A percentile compares a stretch with the other conserved stretches of the same genome.
phyloP scores from a whole-genome alignment of 2,113 vertebrate genomes.

The Phocoena sinus region DNA sequence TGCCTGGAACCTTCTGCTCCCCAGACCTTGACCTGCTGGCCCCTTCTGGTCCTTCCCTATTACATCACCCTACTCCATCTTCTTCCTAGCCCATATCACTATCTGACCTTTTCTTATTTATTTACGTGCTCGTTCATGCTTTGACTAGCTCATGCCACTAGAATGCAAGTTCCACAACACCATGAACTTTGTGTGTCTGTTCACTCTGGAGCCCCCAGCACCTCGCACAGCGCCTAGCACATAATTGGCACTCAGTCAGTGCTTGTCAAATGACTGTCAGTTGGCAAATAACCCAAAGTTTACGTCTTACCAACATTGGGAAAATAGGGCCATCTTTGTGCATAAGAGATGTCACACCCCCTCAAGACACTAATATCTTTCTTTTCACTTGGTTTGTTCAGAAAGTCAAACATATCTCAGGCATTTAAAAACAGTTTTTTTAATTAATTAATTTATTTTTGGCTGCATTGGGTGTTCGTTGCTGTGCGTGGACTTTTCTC shows the following conservation, averaged over 20 bases:
- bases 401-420: background rate
- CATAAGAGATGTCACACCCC: background rate
- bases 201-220: too few species aligned
- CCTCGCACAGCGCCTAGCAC: accelerated
- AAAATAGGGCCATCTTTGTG: background rate
- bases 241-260: background rate
- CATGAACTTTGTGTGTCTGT: background rate
- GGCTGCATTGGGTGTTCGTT: too few species aligned
- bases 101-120: background rate
- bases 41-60: background rate
- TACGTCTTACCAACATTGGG: background rate
- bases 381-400: background rate
- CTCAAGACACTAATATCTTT: background rate
- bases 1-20: background rate
- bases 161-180: background rate
- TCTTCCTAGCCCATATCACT: background rate
- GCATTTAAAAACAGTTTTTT: background rate
- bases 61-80: accelerated
- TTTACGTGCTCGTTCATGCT: background rate
- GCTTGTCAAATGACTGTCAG: too few species aligned
- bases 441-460: too few species aligned
- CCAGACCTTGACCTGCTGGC: background rate
- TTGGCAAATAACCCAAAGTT: background rate
- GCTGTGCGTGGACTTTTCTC: too few species aligned
- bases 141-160: background rate